These are phyloP conservation scores for Alosa sapidissima DNA, from an alignment of 2,797 vertebrate genomes.

Conservation along the genomic window DNA sequence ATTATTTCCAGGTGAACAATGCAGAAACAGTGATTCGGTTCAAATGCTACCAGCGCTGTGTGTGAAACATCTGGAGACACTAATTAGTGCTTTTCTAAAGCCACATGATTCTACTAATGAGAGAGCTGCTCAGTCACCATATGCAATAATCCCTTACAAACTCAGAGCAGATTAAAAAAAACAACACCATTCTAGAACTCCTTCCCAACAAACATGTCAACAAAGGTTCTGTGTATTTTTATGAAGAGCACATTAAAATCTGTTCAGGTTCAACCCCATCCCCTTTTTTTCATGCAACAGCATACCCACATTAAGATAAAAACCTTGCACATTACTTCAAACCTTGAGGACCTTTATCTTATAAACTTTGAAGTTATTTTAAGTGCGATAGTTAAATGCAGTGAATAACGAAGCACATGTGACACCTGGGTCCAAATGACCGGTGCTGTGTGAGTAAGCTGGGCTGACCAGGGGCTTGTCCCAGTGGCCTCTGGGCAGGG, in stretches of 20 bases:
- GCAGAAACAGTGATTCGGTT: background rate
- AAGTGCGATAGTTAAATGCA: background rate
- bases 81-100: constrained; percentile 4
- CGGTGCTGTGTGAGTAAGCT: background rate
- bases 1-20: background rate
- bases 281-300: too few relatives aligned
- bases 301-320: too few relatives aligned
- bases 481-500: constrained; percentile 16
- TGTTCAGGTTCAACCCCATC: too few relatives aligned
- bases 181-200: too few relatives aligned
- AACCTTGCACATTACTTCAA: background rate
- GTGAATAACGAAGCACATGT: background rate
- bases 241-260: too few relatives aligned
- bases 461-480: background rate
- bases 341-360: background rate
- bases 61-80: constrained; percentile 4
- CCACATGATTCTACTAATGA: constrained; percentile 9
- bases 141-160: too few relatives aligned
- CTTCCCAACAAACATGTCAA: too few relatives aligned
- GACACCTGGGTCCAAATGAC: background rate
- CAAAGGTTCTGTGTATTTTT: too few relatives aligned
- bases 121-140: background rate
- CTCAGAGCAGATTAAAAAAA: too few relatives aligned
- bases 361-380: background rate
- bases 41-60: background rate